phyloP scores from a whole-genome alignment of 2,113 vertebrate genomes.

The Macaca mulatta region DNA sequence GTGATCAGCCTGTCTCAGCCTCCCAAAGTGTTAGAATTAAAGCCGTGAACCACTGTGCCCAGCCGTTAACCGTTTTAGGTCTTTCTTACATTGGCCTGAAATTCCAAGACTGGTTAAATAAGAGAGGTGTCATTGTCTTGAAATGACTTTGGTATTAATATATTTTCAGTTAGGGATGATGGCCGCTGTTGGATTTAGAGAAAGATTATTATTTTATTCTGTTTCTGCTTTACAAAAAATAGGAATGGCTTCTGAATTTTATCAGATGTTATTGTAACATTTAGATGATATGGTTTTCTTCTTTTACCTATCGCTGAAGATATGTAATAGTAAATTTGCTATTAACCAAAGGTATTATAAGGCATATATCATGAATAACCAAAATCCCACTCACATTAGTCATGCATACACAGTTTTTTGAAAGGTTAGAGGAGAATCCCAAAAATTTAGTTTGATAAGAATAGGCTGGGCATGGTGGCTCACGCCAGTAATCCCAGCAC shows the following conservation, averaged over 20 bases:
- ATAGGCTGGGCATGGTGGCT: neutral
- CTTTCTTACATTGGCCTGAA: constrained; percentile 37
- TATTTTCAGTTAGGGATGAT: neutral
- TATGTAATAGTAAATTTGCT: neutral
- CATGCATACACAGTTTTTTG: neutral
- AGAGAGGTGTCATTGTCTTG: constrained; percentile 33
- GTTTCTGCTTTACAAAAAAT: constrained; percentile 3
- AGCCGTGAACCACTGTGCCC: no score
- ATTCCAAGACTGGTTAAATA: neutral
- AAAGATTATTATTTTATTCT: constrained; percentile 34
- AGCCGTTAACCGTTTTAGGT: neutral
- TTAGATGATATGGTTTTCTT: constrained; percentile 2
- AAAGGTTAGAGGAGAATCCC: neutral
- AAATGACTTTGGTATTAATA: neutral
- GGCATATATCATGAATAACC: neutral
- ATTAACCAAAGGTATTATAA: neutral
- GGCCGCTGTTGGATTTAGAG: neutral
- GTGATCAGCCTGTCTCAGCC: no score
- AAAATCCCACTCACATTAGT: neutral
- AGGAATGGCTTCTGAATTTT: constrained; percentile 19
- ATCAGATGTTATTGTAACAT: neutral
- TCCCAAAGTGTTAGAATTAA: no score
- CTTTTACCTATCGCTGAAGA: neutral
- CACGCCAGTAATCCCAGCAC: no score
- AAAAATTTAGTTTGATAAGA: constrained; percentile 24